These are phyloP conservation scores for Capromys pilorides DNA, from an alignment of 2,797 vertebrate genomes.

Conservation along the genomic window DNA sequence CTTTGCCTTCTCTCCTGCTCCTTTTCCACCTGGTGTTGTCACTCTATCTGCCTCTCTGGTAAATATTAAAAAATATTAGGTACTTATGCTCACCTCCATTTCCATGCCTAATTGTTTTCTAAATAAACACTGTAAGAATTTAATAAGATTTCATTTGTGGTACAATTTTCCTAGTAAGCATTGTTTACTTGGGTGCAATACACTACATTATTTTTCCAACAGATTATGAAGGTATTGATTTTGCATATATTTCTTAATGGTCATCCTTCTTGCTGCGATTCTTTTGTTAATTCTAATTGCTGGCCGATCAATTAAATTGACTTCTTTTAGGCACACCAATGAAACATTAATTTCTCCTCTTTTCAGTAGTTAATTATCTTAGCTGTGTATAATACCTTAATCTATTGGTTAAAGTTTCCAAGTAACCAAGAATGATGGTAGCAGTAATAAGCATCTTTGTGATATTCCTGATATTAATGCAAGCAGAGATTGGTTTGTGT, in stretches of 20 bases:
- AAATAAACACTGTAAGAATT: neutral
- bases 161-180: neutral
- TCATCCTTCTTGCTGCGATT: neutral
- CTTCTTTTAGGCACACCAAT: neutral
- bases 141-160: neutral
- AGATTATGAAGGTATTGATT: neutral
- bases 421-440: neutral
- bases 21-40: neutral
- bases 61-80: neutral
- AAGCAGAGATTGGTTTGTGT: neutral
- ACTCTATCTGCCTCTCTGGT: neutral
- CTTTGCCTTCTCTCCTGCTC: neutral
- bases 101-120: neutral
- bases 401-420: neutral
- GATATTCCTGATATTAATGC: neutral
- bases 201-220: neutral
- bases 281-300: neutral
- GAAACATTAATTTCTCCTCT: neutral
- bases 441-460: neutral
- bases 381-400: neutral
- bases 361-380: neutral
- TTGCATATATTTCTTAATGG: constrained; percentile 11
- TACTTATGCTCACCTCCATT: neutral
- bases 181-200: neutral
- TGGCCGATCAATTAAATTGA: neutral